Evolutionary conservation across 2,113 vertebrate species (phyloP).

Genomic region (Carassius auratus): DNA sequence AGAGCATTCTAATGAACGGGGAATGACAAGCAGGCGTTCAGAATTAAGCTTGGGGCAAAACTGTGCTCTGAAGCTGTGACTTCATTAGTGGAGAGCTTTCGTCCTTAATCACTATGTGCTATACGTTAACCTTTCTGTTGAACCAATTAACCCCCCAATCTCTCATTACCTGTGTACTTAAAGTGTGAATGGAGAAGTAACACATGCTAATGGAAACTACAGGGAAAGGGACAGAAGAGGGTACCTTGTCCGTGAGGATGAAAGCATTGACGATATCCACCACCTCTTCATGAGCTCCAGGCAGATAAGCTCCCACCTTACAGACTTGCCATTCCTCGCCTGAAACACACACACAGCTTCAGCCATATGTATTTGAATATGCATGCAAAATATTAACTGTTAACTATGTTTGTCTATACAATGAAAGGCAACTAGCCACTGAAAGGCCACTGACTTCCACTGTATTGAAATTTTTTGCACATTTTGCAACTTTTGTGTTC

Average conservation of each 20-base stretch:
- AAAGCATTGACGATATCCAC: conserved; percentile 85
- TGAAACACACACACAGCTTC: conserved; percentile 56
- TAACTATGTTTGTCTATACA: background rate
- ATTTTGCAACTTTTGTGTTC: background rate
- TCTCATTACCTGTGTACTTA: background rate
- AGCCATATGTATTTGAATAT: background rate
- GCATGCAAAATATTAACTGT: background rate
- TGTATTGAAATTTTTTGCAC: background rate
- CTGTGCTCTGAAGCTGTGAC: background rate
- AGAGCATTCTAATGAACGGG: conserved; percentile 78
- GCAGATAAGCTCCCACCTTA: conserved; percentile 88
- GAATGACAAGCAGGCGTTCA: background rate
- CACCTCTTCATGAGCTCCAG: conserved; percentile 87
- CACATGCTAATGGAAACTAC: background rate
- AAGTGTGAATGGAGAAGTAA: conserved; percentile 13
- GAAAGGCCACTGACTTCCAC: background rate
- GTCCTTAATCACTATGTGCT: background rate
- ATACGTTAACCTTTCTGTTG: background rate
- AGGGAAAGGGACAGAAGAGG: background rate
- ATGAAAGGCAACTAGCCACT: background rate
- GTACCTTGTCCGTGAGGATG: conserved; percentile 89
- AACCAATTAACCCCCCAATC: background rate
- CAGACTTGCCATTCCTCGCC: conserved; percentile 92
- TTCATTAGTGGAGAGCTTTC: background rate
- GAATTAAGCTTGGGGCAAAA: background rate